Base-by-base conservation (phyloP, 2,888 invertebrate species). In the Lobophora halterata region DNA sequence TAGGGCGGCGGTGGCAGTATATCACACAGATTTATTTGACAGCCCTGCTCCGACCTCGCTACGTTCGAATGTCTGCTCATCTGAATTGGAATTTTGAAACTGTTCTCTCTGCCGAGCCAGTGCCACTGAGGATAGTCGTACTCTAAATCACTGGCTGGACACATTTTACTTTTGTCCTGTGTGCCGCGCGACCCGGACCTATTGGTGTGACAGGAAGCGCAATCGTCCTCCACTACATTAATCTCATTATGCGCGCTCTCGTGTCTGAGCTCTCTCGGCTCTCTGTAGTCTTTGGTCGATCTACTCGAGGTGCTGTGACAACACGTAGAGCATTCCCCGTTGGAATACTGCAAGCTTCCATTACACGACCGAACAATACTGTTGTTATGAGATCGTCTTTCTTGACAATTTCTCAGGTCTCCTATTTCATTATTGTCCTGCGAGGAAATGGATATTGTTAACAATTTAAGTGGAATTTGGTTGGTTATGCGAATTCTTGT, bases 11-110 rank as follows among this genome's bases (percentile, higher is more conserved):
- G 90, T 43, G 91, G 91, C 55, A 91, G 69, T 88, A 91, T 90
- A 77, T 91, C 91, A 77, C 90, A 90, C 80, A 91, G 90, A 79
- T 91, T 91, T 66, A 88, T 83, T 79, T 88, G 88, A 79, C 87
- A 87, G 71, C 86, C 80, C 66, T 85, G 86, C 60, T 86, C 87
- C 62, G 85, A 82, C 69, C 80, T 78, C 63, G 79, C 76, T 58
- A 79, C 78, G 59, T 79, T 83, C 66, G 85, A 82, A 71, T 85
- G 79, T 72, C 85, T 75, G 58, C 81, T 66, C 59, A 76, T 68
- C 67, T 77, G 86, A 66, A 86, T 79, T 59, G 86, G 86, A 69
- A 86, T 87, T 81, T 86, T 86, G 79, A 87, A 87, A 74, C 86
- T 87, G 71, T 87, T 87, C 73, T 86, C 86, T 49, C 86, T 74